Evolutionary conservation across 2,888 invertebrate genomes (phyloP).

Genomic region (Hymenopus coronatus): DNA sequence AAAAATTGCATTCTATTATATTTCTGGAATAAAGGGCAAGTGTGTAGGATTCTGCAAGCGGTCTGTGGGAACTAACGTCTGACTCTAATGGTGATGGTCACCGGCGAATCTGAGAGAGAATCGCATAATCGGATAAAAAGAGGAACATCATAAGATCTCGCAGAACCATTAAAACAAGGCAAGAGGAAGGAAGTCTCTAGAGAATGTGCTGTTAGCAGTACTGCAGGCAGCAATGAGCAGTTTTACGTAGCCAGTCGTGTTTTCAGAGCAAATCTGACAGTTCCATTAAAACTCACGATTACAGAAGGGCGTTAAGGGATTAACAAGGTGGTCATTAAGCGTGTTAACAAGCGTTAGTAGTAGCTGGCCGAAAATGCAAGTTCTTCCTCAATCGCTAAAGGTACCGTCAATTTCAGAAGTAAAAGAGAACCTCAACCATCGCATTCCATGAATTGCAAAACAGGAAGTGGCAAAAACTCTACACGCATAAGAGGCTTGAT

Average conservation of each 20-base stretch:
- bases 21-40: no score
- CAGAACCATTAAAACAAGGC: background rate
- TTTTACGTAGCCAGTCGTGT: background rate
- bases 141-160: background rate
- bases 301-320: background rate
- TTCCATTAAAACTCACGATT: background rate
- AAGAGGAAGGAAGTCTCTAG: background rate
- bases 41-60: no score
- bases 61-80: no score
- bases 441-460: no score
- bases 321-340: background rate
- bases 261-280: background rate
- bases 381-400: background rate
- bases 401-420: background rate
- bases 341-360: background rate
- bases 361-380: background rate
- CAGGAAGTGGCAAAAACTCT: no score
- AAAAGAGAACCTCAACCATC: background rate
- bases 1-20: no score
- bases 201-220: background rate
- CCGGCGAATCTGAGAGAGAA: background rate
- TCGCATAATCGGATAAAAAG: background rate
- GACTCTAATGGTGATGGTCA: background rate
- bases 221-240: background rate
- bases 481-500: no score